Evolutionary conservation across 2,888 invertebrate species (phyloP), one percentile per base, ranked within the genome.

Genomic region (Eumerus sabulonum): DNA sequence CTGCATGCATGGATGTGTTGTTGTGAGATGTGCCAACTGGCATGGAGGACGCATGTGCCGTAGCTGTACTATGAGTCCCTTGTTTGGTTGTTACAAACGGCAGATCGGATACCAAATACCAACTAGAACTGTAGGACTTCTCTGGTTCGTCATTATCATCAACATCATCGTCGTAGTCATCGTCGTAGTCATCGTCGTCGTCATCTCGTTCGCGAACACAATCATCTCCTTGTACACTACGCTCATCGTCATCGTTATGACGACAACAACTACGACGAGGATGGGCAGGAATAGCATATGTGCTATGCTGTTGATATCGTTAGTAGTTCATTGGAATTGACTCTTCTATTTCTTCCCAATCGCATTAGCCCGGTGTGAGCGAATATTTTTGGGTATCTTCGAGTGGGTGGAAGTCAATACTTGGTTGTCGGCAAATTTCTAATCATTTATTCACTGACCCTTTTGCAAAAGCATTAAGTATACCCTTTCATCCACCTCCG

Each of bases 391-490:
- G 59, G 51, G 51, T 67, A 48, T 45, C 67, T 53, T 48, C 63
- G 63, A 38, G 54, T 45, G 73, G 63, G 63, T 38, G 63, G 36
- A 54, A 67, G 67, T 54, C 48, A n/a, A 47, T 16, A 38, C 16
- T 51, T 54, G 48, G 42, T 9, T 42, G 42, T 14, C n/a, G 40
- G 40, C 40, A 40, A 5, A 2, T n/a, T 9, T 40, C 3, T 40
- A 40, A 73, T 73, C 73, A 68, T 68, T 67, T 68, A 77, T 77
- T 77, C 77, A 77, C 67, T 77, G 77, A 73, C 77, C 77, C 0
- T 16, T 67, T 4, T 7, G 7, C 27, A 27, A 27, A 27, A 27
- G 27, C 27, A 4, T 27, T 27, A 27, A 4, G 7, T 2, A 27
- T 27, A 27, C 27, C 7, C 51, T 51, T 40, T 16, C 40, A 7